Evolutionary conservation across 1,140 invertebrate species (phyloP).

Genomic region (Linepithema humile): DNA sequence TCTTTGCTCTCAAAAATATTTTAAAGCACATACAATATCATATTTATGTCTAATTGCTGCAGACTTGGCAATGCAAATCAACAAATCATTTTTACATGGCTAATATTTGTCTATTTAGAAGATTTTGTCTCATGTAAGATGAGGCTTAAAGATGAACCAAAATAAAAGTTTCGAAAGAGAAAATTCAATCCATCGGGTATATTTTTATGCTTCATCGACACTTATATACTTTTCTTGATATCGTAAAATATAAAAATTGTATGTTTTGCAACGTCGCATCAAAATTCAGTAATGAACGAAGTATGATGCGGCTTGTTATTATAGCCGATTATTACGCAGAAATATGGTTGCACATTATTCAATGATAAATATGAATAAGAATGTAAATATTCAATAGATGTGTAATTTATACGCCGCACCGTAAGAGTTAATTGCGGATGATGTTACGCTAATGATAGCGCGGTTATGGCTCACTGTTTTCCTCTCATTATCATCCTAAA

Average conservation of each 20-base stretch:
- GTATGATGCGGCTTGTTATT: background rate
- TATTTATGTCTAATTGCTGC: too few relatives aligned
- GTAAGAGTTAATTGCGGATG: constrained; percentile 24
- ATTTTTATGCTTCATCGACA: too few relatives aligned
- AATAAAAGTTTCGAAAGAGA: too few relatives aligned
- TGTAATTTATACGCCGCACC: constrained; percentile 37
- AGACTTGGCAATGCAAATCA: too few relatives aligned
- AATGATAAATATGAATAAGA: constrained; percentile 44
- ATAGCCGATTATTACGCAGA: background rate
- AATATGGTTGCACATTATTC: background rate
- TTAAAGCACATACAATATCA: too few relatives aligned
- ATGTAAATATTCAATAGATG: constrained; percentile 46
- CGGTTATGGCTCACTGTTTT: constrained; percentile 20
- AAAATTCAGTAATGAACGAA: background rate
- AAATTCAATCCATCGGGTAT: too few relatives aligned
- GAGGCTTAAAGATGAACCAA: too few relatives aligned
- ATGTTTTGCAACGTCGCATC: background rate
- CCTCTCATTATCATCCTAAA: constrained; percentile 54
- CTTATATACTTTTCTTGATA: too few relatives aligned
- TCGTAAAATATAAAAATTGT: background rate
- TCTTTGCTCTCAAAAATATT: too few relatives aligned
- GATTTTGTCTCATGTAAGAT: too few relatives aligned
- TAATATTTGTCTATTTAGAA: too few relatives aligned
- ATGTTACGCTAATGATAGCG: constrained; percentile 37
- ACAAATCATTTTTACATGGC: too few relatives aligned